Evolutionary conservation across 2,113 vertebrate species (phyloP), one percentile per base, ranked within the genome.

Genomic region (Speoplatyrhinus poulsoni): DNA sequence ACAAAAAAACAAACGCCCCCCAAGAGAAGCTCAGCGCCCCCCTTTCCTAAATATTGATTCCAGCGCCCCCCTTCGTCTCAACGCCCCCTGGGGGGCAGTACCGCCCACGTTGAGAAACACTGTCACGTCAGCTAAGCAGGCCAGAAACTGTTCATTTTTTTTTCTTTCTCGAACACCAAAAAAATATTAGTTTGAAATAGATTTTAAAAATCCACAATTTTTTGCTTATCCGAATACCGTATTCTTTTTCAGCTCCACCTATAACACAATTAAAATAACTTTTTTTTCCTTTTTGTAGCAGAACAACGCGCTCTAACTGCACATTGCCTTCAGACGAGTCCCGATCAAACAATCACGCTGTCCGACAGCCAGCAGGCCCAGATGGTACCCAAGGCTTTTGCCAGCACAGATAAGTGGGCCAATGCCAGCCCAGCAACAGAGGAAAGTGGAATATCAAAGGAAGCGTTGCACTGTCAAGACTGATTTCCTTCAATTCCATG

Each of bases 301-400:
- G 96, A 91, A 92, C 95, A 12, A 90, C 93, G 1, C 93, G 95
- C 90, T 94, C 94, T 80, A 92, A 88, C 86, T 94, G 93, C 13
- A 93, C 95, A 71, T 66, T 81, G 78, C 87, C 90, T 80, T 94
- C 94, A 0, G 96, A 98, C 72, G 96, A 98, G 68, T 86, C 81
- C 86, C 87, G 95, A 72, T 94, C 95, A 86, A 93, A 94, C 92
- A 96, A 93, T 85, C 94, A 95, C 72, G 93, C 95, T 88, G 94
- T 97, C 83, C 88, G 96, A 77, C 96, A 98, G 84, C 95, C 96
- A 3, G 88, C 93, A 79, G 94, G 95, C 81, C 96, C 96, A 11
- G 97, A 98, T 54, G 94, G 96, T 79, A 95, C 94, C 60, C 97
- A 96, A 63, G 96, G 97, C 85, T 97, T 98, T 93, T 93, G 94